Base-by-base conservation (phyloP, 2,797 vertebrate species). In the Phrynocephalus vlangalii region DNA sequence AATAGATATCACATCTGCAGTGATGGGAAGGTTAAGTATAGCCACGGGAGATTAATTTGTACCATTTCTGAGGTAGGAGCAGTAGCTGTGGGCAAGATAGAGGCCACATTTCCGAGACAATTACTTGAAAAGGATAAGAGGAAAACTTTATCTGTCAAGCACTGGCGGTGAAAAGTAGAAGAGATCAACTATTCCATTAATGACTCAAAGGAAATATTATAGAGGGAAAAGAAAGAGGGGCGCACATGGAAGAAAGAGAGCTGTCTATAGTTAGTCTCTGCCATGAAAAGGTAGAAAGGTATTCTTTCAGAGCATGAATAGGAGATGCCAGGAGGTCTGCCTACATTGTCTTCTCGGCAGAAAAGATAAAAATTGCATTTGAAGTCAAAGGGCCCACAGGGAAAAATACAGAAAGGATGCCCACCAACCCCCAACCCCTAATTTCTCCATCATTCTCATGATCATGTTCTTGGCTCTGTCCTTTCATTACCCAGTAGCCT, bases 181-280 rank as follows among this genome's bases (percentile, higher is more conserved):
- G 91, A 84, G 60, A 16, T 84, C 79, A n/a, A 18, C 48, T 0
- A 0, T 73, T 52, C 30, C 86, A 92, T 92, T 93, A 91, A 56
- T 89, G 50, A 73, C 75, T 91, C 56, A 66, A 79, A 93, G 87
- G 85, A 72, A 89, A 89, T 93, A 91, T 91, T 87, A 72, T 92
- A 85, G 52, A 44, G 85, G 81, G 56, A 79, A 89, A 68, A 82
- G 48, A 13, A 38, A 33, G 15, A 24, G 22, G 26, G 18, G 76
- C 81, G 63, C 33, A 20, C 9, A 22, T 11, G 24, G 20, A 20
- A 20, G 9, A 5, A 24, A 13, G 1, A 63, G 5, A 67, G 38
- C 28, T 24, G 50, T 56, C 68, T 81, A 20, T 30, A 75, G 9
- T 82, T 26, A 79, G 87, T 20, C 89, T 87, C 33, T 73, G 44